phyloP scores from a whole-genome alignment of 1,140 invertebrate species.

The Drosophila subpulchrella region DNA sequence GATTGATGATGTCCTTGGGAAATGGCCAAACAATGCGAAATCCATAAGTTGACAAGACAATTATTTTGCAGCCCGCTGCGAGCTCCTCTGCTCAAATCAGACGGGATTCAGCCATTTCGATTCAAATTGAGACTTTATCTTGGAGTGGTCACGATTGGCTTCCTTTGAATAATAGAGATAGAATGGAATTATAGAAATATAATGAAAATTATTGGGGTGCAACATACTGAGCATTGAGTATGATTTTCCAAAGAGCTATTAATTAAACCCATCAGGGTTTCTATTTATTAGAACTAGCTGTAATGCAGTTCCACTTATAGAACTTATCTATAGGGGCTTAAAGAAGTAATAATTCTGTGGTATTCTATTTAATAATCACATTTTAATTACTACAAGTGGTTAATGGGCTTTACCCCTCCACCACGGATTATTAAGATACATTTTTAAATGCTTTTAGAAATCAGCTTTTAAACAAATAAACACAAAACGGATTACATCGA shows the following conservation, averaged over 20 bases:
- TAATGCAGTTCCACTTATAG: too few relatives aligned
- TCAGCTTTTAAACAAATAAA: too few relatives aligned
- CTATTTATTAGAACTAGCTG: neutral
- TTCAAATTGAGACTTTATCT: conserved; percentile 33
- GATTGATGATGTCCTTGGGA: conserved; percentile 45
- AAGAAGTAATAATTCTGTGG: too few relatives aligned
- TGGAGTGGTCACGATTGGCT: conserved; percentile 11
- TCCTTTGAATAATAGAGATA: conserved; percentile 12
- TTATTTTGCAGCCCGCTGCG: conserved; percentile 31
- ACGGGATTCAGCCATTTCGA: conserved; percentile 1
- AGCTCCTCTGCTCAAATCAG: neutral
- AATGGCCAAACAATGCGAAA: conserved; percentile 45
- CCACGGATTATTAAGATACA: too few relatives aligned
- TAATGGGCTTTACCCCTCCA: too few relatives aligned
- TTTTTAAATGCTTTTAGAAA: too few relatives aligned
- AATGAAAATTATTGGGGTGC: neutral
- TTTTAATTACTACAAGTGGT: too few relatives aligned
- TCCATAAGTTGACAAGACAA: conserved; percentile 55
- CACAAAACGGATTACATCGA: too few relatives aligned
- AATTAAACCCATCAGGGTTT: neutral
- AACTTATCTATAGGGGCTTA: too few relatives aligned
- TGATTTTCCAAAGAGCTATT: neutral
- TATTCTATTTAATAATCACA: too few relatives aligned
- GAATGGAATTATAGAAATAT: conserved; percentile 4
- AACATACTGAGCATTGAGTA: neutral